Conservation (phyloP, 2,113 vertebrate species). For the Hydrochoerus hydrochaeris region DNA sequence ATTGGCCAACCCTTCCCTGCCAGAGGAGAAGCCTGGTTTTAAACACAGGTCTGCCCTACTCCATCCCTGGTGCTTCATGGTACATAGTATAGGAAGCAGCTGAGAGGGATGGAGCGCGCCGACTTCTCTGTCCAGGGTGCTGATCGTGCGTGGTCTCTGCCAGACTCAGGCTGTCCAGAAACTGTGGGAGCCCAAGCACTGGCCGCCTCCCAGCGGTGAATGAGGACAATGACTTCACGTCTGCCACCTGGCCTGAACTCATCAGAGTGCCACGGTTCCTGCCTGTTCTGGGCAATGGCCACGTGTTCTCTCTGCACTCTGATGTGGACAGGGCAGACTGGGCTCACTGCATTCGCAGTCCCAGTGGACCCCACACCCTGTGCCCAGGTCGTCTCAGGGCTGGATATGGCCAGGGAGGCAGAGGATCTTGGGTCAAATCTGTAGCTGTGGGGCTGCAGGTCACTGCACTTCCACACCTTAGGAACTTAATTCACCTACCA, state of each 20-base stretch:
- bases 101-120: accelerated
- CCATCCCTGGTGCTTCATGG: neutral
- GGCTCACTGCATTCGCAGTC: neutral
- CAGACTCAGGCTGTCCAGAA: neutral
- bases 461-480: neutral
- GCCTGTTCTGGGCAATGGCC: neutral
- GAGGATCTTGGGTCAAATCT: neutral
- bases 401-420: neutral
- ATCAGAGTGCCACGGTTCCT: neutral
- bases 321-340: neutral
- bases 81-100: accelerated
- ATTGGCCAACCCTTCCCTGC: neutral
- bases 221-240: neutral
- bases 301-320: neutral
- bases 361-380: accelerated
- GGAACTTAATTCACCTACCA: neutral
- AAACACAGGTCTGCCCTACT: neutral
- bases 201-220: neutral
- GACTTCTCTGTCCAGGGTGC: neutral
- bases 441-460: neutral
- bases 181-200: neutral
- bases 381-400: neutral
- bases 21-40: neutral
- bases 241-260: neutral
- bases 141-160: neutral